Percentiles rank a stretch among this genome's conserved stretches.
These are phyloP conservation scores for Lepisosteus osseus DNA, from an alignment of 2,113 vertebrate genomes.

Conservation along the genomic window DNA sequence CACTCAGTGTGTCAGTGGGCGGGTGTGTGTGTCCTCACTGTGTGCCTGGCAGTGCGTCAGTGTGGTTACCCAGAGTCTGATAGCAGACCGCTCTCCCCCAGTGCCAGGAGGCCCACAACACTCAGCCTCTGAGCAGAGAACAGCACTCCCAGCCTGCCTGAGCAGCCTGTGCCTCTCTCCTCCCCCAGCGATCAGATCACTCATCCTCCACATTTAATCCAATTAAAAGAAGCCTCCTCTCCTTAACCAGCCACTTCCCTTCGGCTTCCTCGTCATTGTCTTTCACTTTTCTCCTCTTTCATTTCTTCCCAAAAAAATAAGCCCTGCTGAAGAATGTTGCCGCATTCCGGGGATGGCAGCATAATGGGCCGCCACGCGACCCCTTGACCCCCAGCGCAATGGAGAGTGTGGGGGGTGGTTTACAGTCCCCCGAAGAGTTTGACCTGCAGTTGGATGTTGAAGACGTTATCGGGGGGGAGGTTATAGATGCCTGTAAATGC, in stretches of 20 bases:
- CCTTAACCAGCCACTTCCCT: slow-evolving; percentile 28
- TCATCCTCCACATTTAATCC: slow-evolving; percentile 28
- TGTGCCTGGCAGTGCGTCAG: too few species aligned
- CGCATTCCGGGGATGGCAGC: slow-evolving; percentile 7
- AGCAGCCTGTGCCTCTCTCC: background rate
- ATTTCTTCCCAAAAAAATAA: background rate
- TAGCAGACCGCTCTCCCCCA: too few species aligned
- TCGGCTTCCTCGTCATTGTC: slow-evolving; percentile 1
- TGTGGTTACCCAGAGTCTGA: too few species aligned
- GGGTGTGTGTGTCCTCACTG: background rate
- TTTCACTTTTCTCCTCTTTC: slow-evolving; percentile 17
- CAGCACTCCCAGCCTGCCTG: background rate
- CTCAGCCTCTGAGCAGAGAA: too few species aligned
- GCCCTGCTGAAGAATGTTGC: background rate
- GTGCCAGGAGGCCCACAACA: too few species aligned
- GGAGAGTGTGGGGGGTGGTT: slow-evolving; percentile 5
- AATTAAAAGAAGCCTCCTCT: slow-evolving; percentile 34
- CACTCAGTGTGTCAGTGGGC: too few species aligned
- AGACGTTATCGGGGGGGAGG: slow-evolving; percentile 3
- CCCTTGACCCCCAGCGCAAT: slow-evolving; percentile 30
- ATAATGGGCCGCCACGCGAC: slow-evolving; percentile 23
- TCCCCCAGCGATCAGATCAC: slow-evolving; percentile 20
- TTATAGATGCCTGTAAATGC: slow-evolving; percentile 15
- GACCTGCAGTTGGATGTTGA: slow-evolving; percentile 20
- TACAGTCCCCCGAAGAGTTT: slow-evolving; percentile 8